Conservation (phyloP, 1,140 invertebrate genomes). For the Drosophila novamexicana region DNA sequence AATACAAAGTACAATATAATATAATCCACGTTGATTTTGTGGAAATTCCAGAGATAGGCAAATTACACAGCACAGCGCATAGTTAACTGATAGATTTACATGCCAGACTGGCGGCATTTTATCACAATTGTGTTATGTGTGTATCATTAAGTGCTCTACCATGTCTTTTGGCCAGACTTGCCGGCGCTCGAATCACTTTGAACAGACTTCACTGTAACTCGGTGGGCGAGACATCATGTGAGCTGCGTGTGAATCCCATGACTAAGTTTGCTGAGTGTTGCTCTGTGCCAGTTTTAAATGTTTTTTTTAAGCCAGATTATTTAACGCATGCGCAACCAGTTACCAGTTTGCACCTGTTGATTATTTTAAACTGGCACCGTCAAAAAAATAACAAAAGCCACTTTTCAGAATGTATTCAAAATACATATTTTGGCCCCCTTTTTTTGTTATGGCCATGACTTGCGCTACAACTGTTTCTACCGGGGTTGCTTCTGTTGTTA, state of each 20-base stretch:
- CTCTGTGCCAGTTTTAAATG: background rate
- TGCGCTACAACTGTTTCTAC: slow-evolving; percentile 13
- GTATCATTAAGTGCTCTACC: background rate
- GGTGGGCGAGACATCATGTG: background rate
- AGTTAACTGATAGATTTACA: slow-evolving; percentile 51
- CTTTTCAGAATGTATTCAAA: background rate
- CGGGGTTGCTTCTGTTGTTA: slow-evolving; percentile 6
- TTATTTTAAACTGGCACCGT: background rate
- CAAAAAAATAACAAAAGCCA: slow-evolving; percentile 6
- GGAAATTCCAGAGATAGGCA: slow-evolving; percentile 56
- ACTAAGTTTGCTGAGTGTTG: slow-evolving; percentile 12
- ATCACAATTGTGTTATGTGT: background rate
- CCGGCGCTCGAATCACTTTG: slow-evolving; percentile 17
- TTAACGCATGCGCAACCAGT: slow-evolving; percentile 31
- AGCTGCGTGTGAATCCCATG: slow-evolving; percentile 16
- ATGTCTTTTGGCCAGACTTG: slow-evolving; percentile 17
- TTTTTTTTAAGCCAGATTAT: slow-evolving; percentile 3
- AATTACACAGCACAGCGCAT: slow-evolving; percentile 26
- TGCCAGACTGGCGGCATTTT: background rate
- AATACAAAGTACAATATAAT: slow-evolving; percentile 24
- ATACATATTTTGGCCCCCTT: background rate
- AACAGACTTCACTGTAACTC: slow-evolving; percentile 3
- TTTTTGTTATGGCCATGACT: slow-evolving; percentile 20
- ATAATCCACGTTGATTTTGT: slow-evolving; percentile 10
- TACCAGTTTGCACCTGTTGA: slow-evolving; percentile 31